These are phyloP conservation scores for Campylorhamphus procurvoides DNA, from an alignment of 2,113 vertebrate genomes.

Conservation along the genomic window DNA sequence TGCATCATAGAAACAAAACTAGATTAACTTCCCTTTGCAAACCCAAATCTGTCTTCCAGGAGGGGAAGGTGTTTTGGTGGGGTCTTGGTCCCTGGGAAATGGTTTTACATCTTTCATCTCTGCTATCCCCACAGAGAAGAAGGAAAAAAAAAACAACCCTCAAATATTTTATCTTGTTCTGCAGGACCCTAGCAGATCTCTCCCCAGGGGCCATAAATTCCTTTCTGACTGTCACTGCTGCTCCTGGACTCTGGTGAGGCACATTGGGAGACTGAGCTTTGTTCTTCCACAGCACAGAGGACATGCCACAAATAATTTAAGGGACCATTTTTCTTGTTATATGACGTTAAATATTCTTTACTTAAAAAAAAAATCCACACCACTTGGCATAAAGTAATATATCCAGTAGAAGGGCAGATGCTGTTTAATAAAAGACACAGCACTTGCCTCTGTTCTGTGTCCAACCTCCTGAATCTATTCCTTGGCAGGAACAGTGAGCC, in stretches of 20 bases:
- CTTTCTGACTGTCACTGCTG: slow-evolving; percentile 34
- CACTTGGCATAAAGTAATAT: slow-evolving; percentile 52
- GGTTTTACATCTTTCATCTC: not conserved
- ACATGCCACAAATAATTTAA: slow-evolving; percentile 71
- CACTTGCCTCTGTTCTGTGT: not conserved
- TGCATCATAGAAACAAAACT: not conserved
- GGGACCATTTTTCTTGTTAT: slow-evolving; percentile 52
- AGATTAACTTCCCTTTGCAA: not conserved
- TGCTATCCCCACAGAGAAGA: not conserved
- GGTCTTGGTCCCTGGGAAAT: not conserved
- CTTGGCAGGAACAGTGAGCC: not conserved
- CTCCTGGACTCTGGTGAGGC: slow-evolving; percentile 3
- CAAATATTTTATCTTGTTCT: slow-evolving; percentile 49
- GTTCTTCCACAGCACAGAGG: slow-evolving; percentile 50
- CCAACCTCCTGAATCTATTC: slow-evolving; percentile 25
- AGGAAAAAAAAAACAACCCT: not conserved
- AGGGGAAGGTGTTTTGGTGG: not conserved
- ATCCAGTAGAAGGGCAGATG: slow-evolving; percentile 60
- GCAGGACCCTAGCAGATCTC: slow-evolving; percentile 42
- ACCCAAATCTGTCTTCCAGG: not conserved
- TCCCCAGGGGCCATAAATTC: slow-evolving; percentile 62
- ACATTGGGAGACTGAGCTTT: slow-evolving; percentile 49
- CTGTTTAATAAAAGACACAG: slow-evolving; percentile 53
- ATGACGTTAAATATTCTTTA: slow-evolving; percentile 65
- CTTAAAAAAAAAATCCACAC: slow-evolving; percentile 26